Conservation (phyloP, 30 jellyfish, hydroid and myxozoan genomes). For the Aurelia sp. region DNA sequence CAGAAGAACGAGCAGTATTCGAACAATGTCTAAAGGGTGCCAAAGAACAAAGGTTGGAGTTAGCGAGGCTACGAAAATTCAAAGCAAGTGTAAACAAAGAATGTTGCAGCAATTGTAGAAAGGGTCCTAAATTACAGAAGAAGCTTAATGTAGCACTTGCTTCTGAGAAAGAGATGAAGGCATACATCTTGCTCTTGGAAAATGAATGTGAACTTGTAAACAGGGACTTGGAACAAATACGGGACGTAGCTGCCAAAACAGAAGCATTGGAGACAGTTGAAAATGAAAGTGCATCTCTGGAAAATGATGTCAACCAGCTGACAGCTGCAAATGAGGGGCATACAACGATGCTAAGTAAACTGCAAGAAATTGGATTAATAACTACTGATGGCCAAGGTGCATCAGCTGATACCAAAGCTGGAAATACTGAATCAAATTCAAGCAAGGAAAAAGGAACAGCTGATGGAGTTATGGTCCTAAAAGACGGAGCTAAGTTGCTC, state of each 20-base stretch:
- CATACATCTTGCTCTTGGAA: neutral
- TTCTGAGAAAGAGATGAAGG: neutral
- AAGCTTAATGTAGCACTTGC: neutral
- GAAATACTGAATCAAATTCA: neutral
- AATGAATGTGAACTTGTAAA: neutral
- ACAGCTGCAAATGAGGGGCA: neutral
- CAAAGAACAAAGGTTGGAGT: conserved; percentile 26
- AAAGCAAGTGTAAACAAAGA: neutral
- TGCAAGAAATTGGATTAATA: neutral
- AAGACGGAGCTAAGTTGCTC: neutral
- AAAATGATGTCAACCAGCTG: neutral
- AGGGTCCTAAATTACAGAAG: neutral
- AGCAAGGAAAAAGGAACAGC: neutral
- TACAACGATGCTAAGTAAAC: neutral
- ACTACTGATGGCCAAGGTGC: neutral
- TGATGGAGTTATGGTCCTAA: neutral
- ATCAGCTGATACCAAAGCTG: neutral
- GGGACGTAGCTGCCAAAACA: neutral
- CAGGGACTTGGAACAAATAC: too few species aligned
- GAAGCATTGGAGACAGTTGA: neutral
- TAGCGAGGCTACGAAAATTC: neutral
- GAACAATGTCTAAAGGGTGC: conserved; percentile 16
- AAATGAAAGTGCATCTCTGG: neutral
- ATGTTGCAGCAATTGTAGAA: neutral
- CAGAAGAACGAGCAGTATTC: neutral